These are phyloP conservation scores for Diorhabda carinulata DNA, from an alignment of 1,140 invertebrate genomes.

Conservation along the genomic window DNA sequence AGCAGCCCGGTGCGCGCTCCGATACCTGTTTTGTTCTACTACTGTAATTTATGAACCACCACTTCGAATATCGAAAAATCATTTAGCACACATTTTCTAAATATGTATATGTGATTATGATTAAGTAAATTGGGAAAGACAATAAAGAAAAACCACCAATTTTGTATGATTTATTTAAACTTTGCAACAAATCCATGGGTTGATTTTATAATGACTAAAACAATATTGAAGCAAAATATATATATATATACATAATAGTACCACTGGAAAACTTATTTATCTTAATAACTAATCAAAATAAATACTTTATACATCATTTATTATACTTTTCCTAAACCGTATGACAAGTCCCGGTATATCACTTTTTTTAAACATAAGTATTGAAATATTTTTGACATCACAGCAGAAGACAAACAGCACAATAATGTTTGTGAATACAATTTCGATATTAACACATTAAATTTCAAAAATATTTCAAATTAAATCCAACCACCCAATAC, in stretches of 20 bases:
- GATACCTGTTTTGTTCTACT: too few relatives aligned
- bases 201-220: neutral
- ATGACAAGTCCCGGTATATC: neutral
- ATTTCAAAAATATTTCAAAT: neutral
- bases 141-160: neutral
- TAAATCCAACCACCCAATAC: neutral
- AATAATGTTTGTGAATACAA: too few relatives aligned
- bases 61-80: too few relatives aligned
- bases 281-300: conserved; percentile 1
- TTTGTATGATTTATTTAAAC: conserved; percentile 1
- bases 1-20: too few relatives aligned
- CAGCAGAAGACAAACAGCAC: neutral
- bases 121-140: too few relatives aligned
- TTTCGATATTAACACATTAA: neutral
- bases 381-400: conserved; percentile 3
- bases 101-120: too few relatives aligned
- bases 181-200: neutral
- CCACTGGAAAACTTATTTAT: neutral
- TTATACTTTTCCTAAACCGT: neutral
- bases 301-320: conserved; percentile 1
- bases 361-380: neutral
- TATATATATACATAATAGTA: neutral
- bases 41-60: too few relatives aligned
- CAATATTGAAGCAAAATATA: neutral
- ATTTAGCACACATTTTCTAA: too few relatives aligned